A percentile compares a stretch with the other conserved stretches of the same genome.
These are phyloP conservation scores for Pampus argenteus DNA, from an alignment of 2,797 vertebrate genomes.

Conservation along the genomic window DNA sequence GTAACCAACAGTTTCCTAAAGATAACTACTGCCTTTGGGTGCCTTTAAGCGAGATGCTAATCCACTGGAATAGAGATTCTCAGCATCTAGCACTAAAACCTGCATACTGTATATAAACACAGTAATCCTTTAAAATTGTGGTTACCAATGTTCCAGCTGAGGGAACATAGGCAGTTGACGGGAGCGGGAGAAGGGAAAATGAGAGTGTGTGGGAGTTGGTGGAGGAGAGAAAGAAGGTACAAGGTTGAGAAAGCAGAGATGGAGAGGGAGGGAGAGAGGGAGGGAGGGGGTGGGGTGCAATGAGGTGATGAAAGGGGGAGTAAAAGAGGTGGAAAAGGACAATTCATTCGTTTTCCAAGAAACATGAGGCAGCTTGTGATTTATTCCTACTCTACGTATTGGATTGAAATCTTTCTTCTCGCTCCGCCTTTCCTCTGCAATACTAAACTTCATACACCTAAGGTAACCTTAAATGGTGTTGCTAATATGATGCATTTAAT, in stretches of 20 bases:
- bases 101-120: constrained; percentile 16
- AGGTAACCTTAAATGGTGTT: not conserved
- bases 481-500: not conserved
- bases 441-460: not conserved
- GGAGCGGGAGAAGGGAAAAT: not conserved
- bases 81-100: not conserved
- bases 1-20: not conserved
- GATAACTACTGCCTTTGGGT: too few species aligned
- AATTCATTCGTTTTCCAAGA: not conserved
- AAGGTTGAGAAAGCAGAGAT: not conserved
- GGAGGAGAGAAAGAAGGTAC: not conserved
- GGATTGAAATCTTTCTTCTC: not conserved
- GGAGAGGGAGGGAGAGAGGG: not conserved
- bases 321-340: not conserved
- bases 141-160: not conserved
- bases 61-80: not conserved
- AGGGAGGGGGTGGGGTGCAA: not conserved
- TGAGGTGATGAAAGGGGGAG: not conserved
- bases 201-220: not conserved
- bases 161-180: not conserved
- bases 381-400: not conserved
- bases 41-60: too few species aligned
- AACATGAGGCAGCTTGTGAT: not conserved
- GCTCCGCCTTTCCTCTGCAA: not conserved
- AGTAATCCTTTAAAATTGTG: not conserved